Evolutionary conservation across 2,888 invertebrate genomes (phyloP).

Genomic region (Spodoptera exigua): DNA sequence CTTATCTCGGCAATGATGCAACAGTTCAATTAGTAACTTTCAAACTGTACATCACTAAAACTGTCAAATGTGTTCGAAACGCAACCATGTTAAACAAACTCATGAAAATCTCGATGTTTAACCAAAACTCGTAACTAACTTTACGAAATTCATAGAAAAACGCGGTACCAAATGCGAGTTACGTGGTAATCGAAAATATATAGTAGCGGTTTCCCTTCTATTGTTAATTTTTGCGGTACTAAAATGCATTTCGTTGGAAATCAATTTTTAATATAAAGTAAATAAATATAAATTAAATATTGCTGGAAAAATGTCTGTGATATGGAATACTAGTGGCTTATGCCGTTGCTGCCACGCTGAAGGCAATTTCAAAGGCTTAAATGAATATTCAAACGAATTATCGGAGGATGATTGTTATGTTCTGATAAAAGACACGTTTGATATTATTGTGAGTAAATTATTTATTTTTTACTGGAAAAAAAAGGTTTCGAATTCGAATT

Average conservation of each 20-base stretch:
- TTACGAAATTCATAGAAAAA: background rate
- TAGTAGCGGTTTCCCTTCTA: slow-evolving; percentile 26
- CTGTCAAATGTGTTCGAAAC: slow-evolving; percentile 26
- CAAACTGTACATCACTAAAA: slow-evolving; percentile 15
- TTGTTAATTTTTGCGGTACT: slow-evolving; percentile 29
- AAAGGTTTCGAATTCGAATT: too few relatives aligned
- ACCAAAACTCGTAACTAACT: background rate
- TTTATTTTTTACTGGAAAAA: too few relatives aligned
- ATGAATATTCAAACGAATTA: slow-evolving; percentile 59
- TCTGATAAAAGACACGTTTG: slow-evolving; percentile 70
- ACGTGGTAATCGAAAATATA: slow-evolving; percentile 10
- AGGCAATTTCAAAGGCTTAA: slow-evolving; percentile 65
- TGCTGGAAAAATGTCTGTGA: slow-evolving; percentile 58
- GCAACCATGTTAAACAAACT: slow-evolving; percentile 22
- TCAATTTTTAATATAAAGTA: slow-evolving; percentile 10
- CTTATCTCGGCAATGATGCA: too few relatives aligned
- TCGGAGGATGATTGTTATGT: slow-evolving; percentile 64
- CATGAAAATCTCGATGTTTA: slow-evolving; percentile 15
- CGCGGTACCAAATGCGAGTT: slow-evolving; percentile 17
- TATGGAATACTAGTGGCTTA: slow-evolving; percentile 64
- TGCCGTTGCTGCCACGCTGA: slow-evolving; percentile 78
- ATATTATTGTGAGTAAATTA: slow-evolving; percentile 66
- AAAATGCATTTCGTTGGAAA: slow-evolving; percentile 6
- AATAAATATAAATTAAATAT: slow-evolving; percentile 41
- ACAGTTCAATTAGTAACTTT: background rate